Conservation (phyloP, 1,140 invertebrate genomes). For the Saccostrea cuccullata region DNA sequence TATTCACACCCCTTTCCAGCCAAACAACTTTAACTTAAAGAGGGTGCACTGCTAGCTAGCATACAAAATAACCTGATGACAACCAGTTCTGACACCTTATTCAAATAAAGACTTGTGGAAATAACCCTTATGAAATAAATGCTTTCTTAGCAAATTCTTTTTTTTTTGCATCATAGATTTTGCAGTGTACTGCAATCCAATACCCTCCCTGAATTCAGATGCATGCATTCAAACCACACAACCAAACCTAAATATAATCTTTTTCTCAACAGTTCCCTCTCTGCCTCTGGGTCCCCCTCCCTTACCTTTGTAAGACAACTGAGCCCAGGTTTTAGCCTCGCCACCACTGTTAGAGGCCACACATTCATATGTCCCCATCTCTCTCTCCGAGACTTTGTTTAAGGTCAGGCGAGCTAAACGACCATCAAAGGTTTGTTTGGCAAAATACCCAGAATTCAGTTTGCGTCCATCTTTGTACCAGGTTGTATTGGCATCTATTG, state of each 20-base stretch:
- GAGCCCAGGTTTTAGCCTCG: conserved; percentile 67
- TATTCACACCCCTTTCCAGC: background rate
- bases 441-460: conserved; percentile 53
- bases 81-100: background rate
- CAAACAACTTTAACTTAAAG: background rate
- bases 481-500: conserved; percentile 59
- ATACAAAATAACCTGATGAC: background rate
- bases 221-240: background rate
- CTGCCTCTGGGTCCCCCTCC: background rate
- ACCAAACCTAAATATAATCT: background rate
- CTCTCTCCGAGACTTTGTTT: conserved; percentile 59
- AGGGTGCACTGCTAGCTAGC: background rate
- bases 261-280: background rate
- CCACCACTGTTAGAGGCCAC: conserved; percentile 71
- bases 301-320: conserved; percentile 70
- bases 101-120: background rate
- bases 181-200: too few species aligned
- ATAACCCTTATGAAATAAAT: background rate
- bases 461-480: conserved; percentile 72
- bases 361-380: conserved; percentile 74
- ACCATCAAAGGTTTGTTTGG: conserved; percentile 69
- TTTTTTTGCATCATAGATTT: too few species aligned
- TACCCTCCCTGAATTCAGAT: too few species aligned
- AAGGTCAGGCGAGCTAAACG: conserved; percentile 67
- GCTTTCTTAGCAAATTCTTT: too few species aligned